Percentiles rank a stretch among this genome's conserved stretches.
Evolutionary conservation across 2,113 vertebrate genomes (phyloP).

Genomic region (Leptobrachium ailaonicum): DNA sequence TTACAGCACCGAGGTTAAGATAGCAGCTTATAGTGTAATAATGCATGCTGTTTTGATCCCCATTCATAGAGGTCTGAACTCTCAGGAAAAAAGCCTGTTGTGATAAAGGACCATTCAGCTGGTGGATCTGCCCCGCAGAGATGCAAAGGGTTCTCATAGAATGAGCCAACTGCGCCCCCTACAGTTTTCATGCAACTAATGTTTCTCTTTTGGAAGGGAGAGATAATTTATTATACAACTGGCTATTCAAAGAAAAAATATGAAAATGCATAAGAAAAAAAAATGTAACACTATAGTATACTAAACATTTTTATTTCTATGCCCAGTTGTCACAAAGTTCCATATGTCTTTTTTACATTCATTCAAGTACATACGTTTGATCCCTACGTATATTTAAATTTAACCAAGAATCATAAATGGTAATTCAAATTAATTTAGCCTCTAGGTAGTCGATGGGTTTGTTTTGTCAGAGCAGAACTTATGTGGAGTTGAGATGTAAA

Average conservation of each 20-base stretch:
- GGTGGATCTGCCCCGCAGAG: conserved; percentile 25
- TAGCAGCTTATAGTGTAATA: conserved; percentile 47
- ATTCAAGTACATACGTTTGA: no score
- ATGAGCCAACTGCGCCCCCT: conserved; percentile 92
- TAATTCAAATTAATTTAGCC: no score
- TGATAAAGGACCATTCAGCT: conserved; percentile 32
- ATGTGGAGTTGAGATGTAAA: no score
- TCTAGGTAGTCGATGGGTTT: no score
- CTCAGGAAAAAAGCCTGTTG: conserved; percentile 12
- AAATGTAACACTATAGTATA: neutral
- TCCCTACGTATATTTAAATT: no score
- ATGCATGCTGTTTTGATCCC: conserved; percentile 27
- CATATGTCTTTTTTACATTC: no score
- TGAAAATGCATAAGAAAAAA: no score
- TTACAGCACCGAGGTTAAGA: conserved; percentile 45
- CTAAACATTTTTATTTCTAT: no score
- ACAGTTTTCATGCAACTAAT: conserved; percentile 63
- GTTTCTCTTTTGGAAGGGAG: conserved; percentile 21
- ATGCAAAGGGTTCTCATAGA: conserved; percentile 24
- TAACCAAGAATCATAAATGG: no score
- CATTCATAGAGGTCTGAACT: conserved; percentile 19
- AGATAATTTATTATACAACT: conserved; percentile 4
- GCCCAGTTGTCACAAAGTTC: no score
- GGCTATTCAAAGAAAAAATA: neutral
- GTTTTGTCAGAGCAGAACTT: no score